Conservation (phyloP, 2,797 vertebrate species). For the Enteromius fasciolatus region DNA sequence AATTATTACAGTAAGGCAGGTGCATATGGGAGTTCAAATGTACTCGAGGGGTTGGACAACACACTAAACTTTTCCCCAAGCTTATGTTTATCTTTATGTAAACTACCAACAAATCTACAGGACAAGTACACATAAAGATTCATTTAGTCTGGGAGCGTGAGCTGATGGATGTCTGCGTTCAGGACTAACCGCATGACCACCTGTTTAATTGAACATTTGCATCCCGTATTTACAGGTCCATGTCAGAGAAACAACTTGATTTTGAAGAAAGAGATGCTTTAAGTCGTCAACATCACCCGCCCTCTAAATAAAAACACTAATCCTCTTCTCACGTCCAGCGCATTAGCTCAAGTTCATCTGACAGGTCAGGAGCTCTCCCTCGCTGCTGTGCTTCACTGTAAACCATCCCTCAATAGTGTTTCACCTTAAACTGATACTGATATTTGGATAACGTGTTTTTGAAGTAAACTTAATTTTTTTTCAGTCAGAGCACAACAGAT, state of each 20-base stretch:
- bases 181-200: not conserved
- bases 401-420: not conserved
- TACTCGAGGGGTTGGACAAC: not conserved
- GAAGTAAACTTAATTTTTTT: not conserved
- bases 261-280: conserved; percentile 7
- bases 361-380: not conserved
- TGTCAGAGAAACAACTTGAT: not conserved
- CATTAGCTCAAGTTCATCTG: conserved; percentile 16
- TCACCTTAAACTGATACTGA: not conserved
- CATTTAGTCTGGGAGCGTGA: conserved; percentile 43
- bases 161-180: conserved; percentile 16
- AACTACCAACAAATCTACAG: conserved; percentile 5
- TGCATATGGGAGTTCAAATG: not conserved
- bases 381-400: not conserved
- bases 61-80: not conserved
- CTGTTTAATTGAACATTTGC: not conserved
- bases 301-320: conserved; percentile 5
- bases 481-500: not conserved
- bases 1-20: not conserved
- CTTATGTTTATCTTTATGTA: not conserved
- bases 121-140: conserved; percentile 60
- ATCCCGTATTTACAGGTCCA: not conserved
- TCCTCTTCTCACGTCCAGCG: not conserved
- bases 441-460: not conserved
- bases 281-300: not conserved